Percentiles rank a stretch among this genome's conserved stretches.
Evolutionary conservation across 1,140 invertebrate genomes (phyloP).

Genomic region (Plutomurus gul): DNA sequence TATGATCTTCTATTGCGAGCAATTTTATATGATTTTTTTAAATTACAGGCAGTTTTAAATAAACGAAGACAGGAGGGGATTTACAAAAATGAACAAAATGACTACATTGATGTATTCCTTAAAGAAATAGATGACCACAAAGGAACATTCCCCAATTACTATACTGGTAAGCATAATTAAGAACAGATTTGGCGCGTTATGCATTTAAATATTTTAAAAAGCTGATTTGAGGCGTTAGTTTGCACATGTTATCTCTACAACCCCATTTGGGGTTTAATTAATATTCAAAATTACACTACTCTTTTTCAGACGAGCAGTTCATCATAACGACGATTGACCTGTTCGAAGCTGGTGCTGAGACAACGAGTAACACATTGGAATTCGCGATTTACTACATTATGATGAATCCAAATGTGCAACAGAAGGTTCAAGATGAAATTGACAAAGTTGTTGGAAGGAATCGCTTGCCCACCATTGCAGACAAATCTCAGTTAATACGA

Average conservation of each 20-base stretch:
- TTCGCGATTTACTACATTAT: slow-evolving; percentile 38
- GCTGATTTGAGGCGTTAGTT: background rate
- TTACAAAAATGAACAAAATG: slow-evolving; percentile 5
- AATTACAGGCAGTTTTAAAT: slow-evolving; percentile 32
- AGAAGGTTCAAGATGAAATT: slow-evolving; percentile 43
- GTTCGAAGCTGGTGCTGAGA: slow-evolving; percentile 40
- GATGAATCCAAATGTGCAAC: slow-evolving; percentile 35
- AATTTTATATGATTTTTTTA: background rate
- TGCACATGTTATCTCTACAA: no score
- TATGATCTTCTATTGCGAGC: background rate
- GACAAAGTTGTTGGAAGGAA: slow-evolving; percentile 36
- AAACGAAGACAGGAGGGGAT: background rate
- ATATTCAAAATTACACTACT: background rate
- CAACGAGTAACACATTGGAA: slow-evolving; percentile 40
- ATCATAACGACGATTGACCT: slow-evolving; percentile 37
- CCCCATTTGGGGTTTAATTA: background rate
- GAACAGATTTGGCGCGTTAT: background rate
- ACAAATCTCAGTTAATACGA: slow-evolving; percentile 30
- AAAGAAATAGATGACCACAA: slow-evolving; percentile 39
- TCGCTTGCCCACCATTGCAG: background rate
- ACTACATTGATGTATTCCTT: slow-evolving; percentile 44
- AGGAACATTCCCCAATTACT: background rate
- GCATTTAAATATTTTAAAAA: background rate
- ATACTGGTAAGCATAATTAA: slow-evolving; percentile 40
- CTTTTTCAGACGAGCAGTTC: slow-evolving; percentile 43